phyloP scores from a whole-genome alignment of 2,888 invertebrate species.

The Podabrus alpinus region DNA sequence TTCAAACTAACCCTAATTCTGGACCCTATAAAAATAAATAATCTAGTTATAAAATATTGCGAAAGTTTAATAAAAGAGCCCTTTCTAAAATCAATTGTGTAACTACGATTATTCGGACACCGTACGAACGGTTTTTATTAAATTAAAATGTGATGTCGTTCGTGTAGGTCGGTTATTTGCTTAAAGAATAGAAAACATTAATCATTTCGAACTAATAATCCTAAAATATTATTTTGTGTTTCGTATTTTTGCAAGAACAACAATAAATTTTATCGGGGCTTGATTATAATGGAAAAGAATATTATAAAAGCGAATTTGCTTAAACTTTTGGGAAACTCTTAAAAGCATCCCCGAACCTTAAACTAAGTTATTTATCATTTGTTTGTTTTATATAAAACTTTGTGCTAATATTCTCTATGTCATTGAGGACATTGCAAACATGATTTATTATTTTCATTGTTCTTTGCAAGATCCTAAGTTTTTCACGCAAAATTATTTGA shows the following conservation, averaged over 20 bases:
- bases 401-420: slow-evolving; percentile 15
- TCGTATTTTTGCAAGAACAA: background rate
- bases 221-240: background rate
- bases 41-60: background rate
- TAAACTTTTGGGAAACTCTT: slow-evolving; percentile 12
- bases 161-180: background rate
- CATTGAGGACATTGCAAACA: slow-evolving; percentile 18
- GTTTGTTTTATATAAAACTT: slow-evolving; percentile 21
- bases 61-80: background rate
- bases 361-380: slow-evolving; percentile 21
- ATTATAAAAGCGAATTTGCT: slow-evolving; percentile 13
- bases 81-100: background rate
- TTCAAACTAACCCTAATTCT: background rate
- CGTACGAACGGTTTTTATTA: background rate
- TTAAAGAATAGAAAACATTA: background rate
- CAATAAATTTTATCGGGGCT: background rate
- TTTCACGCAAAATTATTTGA: slow-evolving; percentile 27
- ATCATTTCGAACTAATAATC: background rate
- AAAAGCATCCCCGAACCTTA: slow-evolving; percentile 11
- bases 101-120: background rate
- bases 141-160: background rate
- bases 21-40: background rate
- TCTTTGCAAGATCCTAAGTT: slow-evolving; percentile 17
- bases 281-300: slow-evolving; percentile 10
- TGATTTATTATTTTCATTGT: slow-evolving; percentile 25